Conservation (phyloP, 2,797 vertebrate species). For the Syngnathus rostellatus region DNA sequence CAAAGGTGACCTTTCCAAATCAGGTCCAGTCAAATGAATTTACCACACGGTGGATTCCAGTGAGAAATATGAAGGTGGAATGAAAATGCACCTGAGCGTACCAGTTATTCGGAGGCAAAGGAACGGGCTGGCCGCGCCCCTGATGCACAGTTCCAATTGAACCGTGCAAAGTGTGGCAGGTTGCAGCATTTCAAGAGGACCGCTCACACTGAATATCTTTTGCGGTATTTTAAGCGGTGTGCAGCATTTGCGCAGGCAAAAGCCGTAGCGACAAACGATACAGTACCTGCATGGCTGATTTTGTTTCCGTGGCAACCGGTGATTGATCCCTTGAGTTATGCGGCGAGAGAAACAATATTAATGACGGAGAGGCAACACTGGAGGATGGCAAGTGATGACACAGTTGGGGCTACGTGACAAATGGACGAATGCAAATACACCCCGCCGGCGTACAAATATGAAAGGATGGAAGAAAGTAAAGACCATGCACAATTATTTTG, state of each 20-base stretch:
- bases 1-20: too few species aligned
- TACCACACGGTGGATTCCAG: too few species aligned
- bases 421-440: constrained; percentile 14
- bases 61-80: too few species aligned
- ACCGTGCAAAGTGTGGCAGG: constrained; percentile 50
- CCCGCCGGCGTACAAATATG: constrained; percentile 11
- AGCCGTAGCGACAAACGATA: constrained; percentile 3
- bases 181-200: constrained; percentile 51
- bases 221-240: constrained; percentile 31
- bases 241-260: constrained; percentile 22
- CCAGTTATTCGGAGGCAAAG: too few species aligned
- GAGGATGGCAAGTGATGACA: constrained; percentile 29
- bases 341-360: constrained; percentile 45
- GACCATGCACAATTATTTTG: constrained; percentile 29
- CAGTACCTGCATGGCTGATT: constrained; percentile 51
- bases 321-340: constrained; percentile 64
- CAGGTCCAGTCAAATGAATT: too few species aligned
- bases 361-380: constrained; percentile 28
- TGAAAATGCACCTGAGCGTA: too few species aligned
- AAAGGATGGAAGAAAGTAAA: constrained; percentile 36
- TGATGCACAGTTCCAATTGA: constrained; percentile 32
- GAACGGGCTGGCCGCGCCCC: too few species aligned
- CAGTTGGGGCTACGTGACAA: constrained; percentile 28
- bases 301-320: constrained; percentile 62
- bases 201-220: constrained; percentile 36